Conservation (phyloP, 2,113 vertebrate genomes). For the Paracyprichromis sp. region DNA sequence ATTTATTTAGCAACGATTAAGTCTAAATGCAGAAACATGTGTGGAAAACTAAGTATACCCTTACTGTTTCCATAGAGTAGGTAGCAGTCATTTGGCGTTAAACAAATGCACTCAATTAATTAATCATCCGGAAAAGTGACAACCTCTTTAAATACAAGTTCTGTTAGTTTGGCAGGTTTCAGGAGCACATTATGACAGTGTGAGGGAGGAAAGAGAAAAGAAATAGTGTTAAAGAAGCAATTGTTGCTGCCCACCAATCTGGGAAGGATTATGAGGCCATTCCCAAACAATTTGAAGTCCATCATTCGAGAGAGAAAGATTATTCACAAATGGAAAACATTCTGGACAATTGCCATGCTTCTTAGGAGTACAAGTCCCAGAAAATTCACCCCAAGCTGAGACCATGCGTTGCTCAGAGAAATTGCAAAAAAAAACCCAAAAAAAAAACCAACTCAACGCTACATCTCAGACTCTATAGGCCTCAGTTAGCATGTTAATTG, state of each 20-base stretch:
- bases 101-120: neutral
- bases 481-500: neutral
- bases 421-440: neutral
- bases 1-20: neutral
- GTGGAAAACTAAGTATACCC: neutral
- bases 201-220: neutral
- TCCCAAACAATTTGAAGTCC: neutral
- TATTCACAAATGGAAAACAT: neutral
- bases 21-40: neutral
- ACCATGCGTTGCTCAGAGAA: neutral
- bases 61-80: neutral
- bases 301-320: neutral
- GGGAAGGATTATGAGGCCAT: neutral
- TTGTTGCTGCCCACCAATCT: neutral
- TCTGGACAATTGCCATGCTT: neutral
- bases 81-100: neutral
- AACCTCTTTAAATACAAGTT: neutral
- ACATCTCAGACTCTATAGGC: neutral
- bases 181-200: neutral
- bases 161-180: neutral
- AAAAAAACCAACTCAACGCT: neutral
- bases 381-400: neutral
- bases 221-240: neutral
- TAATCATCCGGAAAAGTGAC: neutral
- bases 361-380: neutral